These are phyloP conservation scores for Polypterus bichir DNA, from an alignment of 2,113 vertebrate species.

Conservation along the genomic window DNA sequence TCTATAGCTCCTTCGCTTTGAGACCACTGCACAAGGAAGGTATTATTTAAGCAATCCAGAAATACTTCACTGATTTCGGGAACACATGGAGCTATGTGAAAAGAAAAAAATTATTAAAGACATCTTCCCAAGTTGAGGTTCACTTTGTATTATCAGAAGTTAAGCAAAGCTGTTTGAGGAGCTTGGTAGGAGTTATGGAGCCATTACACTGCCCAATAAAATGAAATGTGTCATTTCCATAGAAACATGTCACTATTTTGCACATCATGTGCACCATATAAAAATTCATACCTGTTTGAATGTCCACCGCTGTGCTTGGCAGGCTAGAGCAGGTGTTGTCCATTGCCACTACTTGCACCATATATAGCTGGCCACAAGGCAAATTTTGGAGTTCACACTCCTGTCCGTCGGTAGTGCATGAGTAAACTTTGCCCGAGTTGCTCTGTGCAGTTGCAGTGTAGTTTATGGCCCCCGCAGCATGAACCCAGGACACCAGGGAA, in stretches of 20 bases:
- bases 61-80: conserved; percentile 23
- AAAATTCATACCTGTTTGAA: conserved; percentile 40
- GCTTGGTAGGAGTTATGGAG: background rate
- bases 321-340: conserved; percentile 43
- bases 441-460: conserved; percentile 30
- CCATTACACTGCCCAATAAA: background rate
- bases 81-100: conserved; percentile 41
- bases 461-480: conserved; percentile 34
- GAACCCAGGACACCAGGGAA: conserved; percentile 40
- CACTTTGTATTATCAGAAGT: background rate
- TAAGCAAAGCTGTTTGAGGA: background rate
- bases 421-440: conserved; percentile 4
- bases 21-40: conserved; percentile 32
- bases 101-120: background rate
- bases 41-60: conserved; percentile 42
- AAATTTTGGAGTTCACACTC: conserved; percentile 36
- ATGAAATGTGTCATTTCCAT: background rate
- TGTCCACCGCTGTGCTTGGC: conserved; percentile 26
- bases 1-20: conserved; percentile 21
- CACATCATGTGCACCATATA: background rate
- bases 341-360: conserved; percentile 37
- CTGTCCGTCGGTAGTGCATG: conserved; percentile 23
- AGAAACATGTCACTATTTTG: background rate
- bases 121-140: background rate
- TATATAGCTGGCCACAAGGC: conserved; percentile 38